These are phyloP conservation scores for Urocitellus parryii DNA, from an alignment of 2,113 vertebrate genomes.

Conservation along the genomic window DNA sequence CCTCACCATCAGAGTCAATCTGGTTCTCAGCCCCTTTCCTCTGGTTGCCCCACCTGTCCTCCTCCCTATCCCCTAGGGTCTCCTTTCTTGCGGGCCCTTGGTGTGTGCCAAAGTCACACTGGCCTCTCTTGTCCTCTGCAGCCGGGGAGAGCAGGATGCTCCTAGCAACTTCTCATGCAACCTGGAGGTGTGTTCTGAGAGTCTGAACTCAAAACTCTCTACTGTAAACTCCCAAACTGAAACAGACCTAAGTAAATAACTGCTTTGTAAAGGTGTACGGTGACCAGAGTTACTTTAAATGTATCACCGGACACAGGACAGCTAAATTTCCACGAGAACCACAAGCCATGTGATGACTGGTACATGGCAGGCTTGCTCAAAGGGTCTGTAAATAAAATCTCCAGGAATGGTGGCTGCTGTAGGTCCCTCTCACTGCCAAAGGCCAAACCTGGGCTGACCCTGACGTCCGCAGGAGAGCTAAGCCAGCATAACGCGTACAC, in stretches of 20 bases:
- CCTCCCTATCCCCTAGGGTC: fast-evolving
- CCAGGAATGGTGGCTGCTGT: background rate
- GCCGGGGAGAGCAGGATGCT: background rate
- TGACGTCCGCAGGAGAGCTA: background rate
- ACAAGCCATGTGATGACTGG: background rate
- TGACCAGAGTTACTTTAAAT: background rate
- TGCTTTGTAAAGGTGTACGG: background rate
- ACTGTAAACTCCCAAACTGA: background rate
- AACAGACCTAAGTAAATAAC: background rate
- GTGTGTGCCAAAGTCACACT: background rate
- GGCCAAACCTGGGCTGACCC: background rate
- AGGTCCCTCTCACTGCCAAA: background rate
- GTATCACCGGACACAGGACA: background rate
- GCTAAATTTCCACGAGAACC: background rate
- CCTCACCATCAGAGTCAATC: fast-evolving
- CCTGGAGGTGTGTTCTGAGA: background rate
- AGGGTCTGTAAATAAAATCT: background rate
- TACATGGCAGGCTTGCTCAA: background rate
- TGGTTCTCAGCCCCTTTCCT: background rate
- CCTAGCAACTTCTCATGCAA: background rate
- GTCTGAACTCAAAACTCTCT: background rate
- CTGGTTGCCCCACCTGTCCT: background rate
- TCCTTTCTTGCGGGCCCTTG: background rate
- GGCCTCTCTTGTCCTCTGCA: background rate
- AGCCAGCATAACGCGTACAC: fast-evolving